phyloP scores from a whole-genome alignment of 2,797 vertebrate species.

The Mus caroli region DNA sequence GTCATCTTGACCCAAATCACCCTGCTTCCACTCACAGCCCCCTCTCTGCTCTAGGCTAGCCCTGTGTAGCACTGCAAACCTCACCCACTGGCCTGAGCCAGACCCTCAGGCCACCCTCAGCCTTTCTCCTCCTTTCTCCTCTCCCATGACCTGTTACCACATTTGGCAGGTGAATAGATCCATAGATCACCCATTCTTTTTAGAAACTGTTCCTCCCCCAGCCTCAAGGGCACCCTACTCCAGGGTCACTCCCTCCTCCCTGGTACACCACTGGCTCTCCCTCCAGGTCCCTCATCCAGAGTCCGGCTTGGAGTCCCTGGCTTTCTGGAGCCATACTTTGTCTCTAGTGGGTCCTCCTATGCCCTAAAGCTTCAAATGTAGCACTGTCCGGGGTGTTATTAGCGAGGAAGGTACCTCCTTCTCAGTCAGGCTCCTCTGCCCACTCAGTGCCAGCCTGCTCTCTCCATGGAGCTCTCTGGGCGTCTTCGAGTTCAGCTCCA shows the following conservation, averaged over 20 bases:
- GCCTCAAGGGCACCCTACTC: not conserved
- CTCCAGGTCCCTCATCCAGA: not conserved
- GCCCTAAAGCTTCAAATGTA: not conserved
- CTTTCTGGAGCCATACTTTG: not conserved
- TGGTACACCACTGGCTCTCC: not conserved
- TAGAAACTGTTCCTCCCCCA: not conserved
- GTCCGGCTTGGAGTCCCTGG: not conserved
- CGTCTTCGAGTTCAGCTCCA: not conserved
- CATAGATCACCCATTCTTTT: not conserved
- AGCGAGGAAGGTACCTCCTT: not conserved
- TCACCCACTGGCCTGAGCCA: not conserved
- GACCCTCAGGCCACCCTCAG: not conserved
- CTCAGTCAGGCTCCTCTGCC: not conserved
- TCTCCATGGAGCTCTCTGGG: not conserved
- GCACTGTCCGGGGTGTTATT: not conserved
- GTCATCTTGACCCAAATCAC: not conserved
- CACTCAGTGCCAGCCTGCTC: not conserved
- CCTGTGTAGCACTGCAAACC: accelerated
- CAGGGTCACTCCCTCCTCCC: not conserved
- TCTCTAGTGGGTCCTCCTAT: not conserved
- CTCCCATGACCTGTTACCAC: not conserved
- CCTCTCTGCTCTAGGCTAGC: not conserved
- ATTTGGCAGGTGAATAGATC: not conserved
- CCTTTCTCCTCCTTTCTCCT: not conserved
- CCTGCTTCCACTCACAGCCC: not conserved